Percentiles rank a stretch among this genome's conserved stretches.
phyloP scores from a whole-genome alignment of 2,797 vertebrate genomes.

The Ctenopoma kingsleyae region DNA sequence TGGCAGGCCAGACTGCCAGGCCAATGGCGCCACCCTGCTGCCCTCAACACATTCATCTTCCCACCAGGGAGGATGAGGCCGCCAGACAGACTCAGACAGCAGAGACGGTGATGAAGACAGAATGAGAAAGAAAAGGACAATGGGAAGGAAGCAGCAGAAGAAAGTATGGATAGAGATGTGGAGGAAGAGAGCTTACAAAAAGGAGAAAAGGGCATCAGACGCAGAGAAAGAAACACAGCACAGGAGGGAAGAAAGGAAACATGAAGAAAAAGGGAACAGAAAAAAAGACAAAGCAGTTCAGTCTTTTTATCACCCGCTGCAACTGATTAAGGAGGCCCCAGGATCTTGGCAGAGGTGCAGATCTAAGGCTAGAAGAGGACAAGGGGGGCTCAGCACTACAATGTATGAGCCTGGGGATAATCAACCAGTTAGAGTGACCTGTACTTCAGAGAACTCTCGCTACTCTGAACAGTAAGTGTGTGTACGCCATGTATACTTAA shows the following conservation, averaged over 20 bases:
- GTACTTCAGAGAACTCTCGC: background rate
- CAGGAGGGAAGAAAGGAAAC: conserved; percentile 26
- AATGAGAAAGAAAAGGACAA: conserved; percentile 56
- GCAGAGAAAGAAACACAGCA: conserved; percentile 19
- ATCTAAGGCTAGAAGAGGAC: conserved; percentile 38
- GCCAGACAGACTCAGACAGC: conserved; percentile 70
- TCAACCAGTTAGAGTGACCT: conserved; percentile 8
- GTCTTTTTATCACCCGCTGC: conserved; percentile 65
- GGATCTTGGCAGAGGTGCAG: conserved; percentile 65
- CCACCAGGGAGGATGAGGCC: conserved; percentile 66
- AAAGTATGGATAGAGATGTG: conserved; percentile 29
- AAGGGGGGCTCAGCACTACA: conserved; percentile 13
- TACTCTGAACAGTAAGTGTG: background rate
- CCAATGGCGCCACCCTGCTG: conserved; percentile 66
- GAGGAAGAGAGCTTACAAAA: conserved; percentile 14
- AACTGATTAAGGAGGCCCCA: conserved; percentile 71
- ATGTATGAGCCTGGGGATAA: conserved; percentile 13
- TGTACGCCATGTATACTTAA: too few relatives aligned
- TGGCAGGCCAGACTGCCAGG: conserved; percentile 56
- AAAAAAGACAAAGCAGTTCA: conserved; percentile 43
- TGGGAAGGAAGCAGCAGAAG: conserved; percentile 43
- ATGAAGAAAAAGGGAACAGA: conserved; percentile 25
- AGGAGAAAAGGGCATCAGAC: conserved; percentile 21
- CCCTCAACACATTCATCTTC: conserved; percentile 77
- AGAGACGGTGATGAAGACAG: conserved; percentile 54